A percentile compares a stretch with the other conserved stretches of the same genome.
These are phyloP conservation scores for Cyclura pinguis DNA, from an alignment of 2,797 vertebrate species.

Conservation along the genomic window DNA sequence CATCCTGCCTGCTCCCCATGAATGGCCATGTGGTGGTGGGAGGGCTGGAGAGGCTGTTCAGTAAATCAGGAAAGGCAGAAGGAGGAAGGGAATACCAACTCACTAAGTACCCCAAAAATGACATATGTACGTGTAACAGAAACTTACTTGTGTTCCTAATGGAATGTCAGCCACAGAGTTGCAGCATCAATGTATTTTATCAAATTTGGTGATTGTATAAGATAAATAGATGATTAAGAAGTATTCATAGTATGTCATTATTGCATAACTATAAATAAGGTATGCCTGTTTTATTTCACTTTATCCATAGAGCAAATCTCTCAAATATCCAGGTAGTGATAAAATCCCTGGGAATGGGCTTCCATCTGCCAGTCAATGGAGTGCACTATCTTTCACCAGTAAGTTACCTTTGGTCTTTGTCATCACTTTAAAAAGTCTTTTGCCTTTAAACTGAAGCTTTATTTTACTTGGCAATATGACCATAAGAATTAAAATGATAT, in stretches of 20 bases:
- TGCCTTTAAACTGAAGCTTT: background rate
- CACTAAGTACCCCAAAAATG: too few species aligned
- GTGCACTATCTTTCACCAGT: constrained; percentile 90
- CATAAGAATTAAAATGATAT: background rate
- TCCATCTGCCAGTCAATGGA: constrained; percentile 93
- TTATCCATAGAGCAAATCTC: constrained; percentile 85
- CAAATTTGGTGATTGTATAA: background rate
- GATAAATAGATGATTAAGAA: background rate
- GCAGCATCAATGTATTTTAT: background rate
- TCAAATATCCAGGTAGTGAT: constrained; percentile 90
- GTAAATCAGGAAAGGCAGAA: too few species aligned
- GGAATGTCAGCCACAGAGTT: too few species aligned
- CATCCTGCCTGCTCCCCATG: too few species aligned
- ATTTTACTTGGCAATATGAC: background rate
- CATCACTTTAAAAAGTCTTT: background rate
- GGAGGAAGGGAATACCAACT: too few species aligned
- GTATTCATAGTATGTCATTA: background rate
- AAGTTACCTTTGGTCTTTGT: constrained; percentile 55
- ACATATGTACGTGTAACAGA: too few species aligned
- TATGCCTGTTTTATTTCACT: constrained; percentile 34
- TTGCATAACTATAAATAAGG: constrained; percentile 40
- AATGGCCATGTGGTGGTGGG: too few species aligned
- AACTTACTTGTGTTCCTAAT: too few species aligned
- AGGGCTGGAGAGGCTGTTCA: too few species aligned
- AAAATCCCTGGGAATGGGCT: constrained; percentile 95